A percentile compares a stretch with the other conserved stretches of the same genome.
phyloP scores from a whole-genome alignment of 1,140 invertebrate genomes.

The Dendroctonus ponderosae region DNA sequence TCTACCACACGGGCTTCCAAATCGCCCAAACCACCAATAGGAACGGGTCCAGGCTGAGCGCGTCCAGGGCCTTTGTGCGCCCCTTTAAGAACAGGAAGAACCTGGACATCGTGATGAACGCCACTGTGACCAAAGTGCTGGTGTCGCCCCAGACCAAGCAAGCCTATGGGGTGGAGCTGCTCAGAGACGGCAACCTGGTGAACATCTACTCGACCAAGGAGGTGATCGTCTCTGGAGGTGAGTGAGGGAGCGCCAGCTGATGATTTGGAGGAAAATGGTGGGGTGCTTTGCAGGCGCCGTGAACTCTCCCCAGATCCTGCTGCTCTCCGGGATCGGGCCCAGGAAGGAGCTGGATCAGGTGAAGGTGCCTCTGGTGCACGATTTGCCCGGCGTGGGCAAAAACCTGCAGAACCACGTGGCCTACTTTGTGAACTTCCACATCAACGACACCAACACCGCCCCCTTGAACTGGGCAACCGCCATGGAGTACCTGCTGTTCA shows the following conservation, averaged over 20 bases:
- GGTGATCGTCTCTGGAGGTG: conserved; percentile 64
- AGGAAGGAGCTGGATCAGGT: conserved; percentile 65
- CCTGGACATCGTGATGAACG: conserved; percentile 74
- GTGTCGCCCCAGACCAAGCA: conserved; percentile 67
- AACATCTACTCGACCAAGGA: conserved; percentile 63
- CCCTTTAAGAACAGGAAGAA: conserved; percentile 73
- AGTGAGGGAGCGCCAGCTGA: not conserved
- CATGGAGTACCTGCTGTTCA: conserved; percentile 80
- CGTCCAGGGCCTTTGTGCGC: conserved; percentile 76
- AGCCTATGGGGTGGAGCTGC: conserved; percentile 68
- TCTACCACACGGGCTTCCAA: conserved; percentile 72
- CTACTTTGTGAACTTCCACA: conserved; percentile 71
- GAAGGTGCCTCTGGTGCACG: conserved; percentile 66
- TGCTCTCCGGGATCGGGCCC: conserved; percentile 81
- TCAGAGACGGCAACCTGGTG: conserved; percentile 59
- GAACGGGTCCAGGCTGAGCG: conserved; percentile 82
- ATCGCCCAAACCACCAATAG: conserved; percentile 86
- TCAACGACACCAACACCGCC: conserved; percentile 79
- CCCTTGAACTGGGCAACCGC: conserved; percentile 84
- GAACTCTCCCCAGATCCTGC: conserved; percentile 78
- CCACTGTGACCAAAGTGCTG: conserved; percentile 69
- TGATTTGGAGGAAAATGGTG: not conserved
- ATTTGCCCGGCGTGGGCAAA: conserved; percentile 80
- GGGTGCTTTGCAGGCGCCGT: conserved; percentile 63
- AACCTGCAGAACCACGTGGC: conserved; percentile 89